phyloP scores from a whole-genome alignment of 1,140 invertebrate genomes.

The Cydia splendana region DNA sequence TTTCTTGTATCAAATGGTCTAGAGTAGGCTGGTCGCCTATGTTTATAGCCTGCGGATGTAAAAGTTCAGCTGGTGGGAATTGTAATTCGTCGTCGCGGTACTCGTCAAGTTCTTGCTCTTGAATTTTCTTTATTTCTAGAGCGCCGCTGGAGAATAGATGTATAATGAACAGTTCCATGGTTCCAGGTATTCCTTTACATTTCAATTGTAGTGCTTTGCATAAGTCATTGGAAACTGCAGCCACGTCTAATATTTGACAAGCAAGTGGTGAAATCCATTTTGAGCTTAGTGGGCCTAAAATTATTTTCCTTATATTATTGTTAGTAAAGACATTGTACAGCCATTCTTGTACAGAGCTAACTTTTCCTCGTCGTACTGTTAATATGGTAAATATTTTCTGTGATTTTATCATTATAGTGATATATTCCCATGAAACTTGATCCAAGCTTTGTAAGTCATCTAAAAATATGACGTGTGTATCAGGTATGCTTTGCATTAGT shows the following conservation, averaged over 20 bases:
- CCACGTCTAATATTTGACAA: slow-evolving; percentile 75
- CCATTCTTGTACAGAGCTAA: slow-evolving; percentile 59
- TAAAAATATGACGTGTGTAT: slow-evolving; percentile 61
- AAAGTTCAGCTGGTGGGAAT: slow-evolving; percentile 54
- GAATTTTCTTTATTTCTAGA: slow-evolving; percentile 58
- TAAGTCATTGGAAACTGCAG: slow-evolving; percentile 69
- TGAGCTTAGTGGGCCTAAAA: slow-evolving; percentile 56
- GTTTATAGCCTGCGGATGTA: slow-evolving; percentile 61
- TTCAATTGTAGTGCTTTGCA: slow-evolving; percentile 64
- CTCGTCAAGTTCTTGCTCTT: slow-evolving; percentile 46
- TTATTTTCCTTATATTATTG: slow-evolving; percentile 62
- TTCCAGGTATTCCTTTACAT: slow-evolving; percentile 72
- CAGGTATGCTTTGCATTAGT: slow-evolving; percentile 53
- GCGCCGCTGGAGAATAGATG: slow-evolving; percentile 75
- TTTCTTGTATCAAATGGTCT: slow-evolving; percentile 53
- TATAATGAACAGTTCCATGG: slow-evolving; percentile 72
- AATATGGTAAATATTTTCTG: slow-evolving; percentile 61
- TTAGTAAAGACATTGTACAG: slow-evolving; percentile 64
- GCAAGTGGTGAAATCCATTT: slow-evolving; percentile 64
- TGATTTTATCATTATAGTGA: slow-evolving; percentile 57
- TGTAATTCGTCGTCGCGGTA: slow-evolving; percentile 55
- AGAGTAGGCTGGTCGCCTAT: slow-evolving; percentile 52
- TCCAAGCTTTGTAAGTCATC: slow-evolving; percentile 73
- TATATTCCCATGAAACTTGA: slow-evolving; percentile 65
- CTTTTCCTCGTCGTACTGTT: slow-evolving; percentile 64